Base-by-base conservation (phyloP, 2,113 vertebrate genomes). In the Mastomys natalensis region DNA sequence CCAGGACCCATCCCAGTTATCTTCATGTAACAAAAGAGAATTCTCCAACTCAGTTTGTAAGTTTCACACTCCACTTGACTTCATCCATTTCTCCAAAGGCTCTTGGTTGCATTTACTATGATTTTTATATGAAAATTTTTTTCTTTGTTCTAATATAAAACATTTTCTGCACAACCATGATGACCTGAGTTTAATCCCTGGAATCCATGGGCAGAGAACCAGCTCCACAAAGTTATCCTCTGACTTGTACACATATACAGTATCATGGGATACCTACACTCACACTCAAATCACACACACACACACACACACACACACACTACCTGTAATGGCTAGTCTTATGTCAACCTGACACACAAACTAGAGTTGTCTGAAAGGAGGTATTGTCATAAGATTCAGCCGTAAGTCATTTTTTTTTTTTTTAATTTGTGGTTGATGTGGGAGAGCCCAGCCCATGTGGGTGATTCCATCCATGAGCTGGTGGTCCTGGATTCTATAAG, bases 131-230 rank as follows among this genome's bases (percentile, higher is more conserved):
- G 92, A 29, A 58, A 89, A 77, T 66, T 93, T 88, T 89, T 60
- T 40, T 64, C 86, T 66, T 55, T 58, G 92, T 91, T 74, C 85
- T 81, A 48, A 85, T 81, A 73, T 87, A 89, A 91, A 96, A 78
- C 21, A 45, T 48, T 77, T 77, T 51, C 40, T 77, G 34, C 29
- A 80, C 4, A 80, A 80, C 8, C 31, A 80, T 80, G 77, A 80
- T 55, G 77, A 37, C 77, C 17, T 37, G 51, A n/a, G 34, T 37
- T 37, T 80, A 80, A 80, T 80, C 51, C 76, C 51, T 17, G 37
- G 48, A 80, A 53, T 80, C 48, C 34, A 80, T 80, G 51, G 51
- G 37, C 51, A 80, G 51, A 80, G 34, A 55, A 31, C 17, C 31
- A 80, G 5, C 34, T 80, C 31, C 51, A 80, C 12, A 48, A 17